These are phyloP conservation scores for Coreoperca whiteheadi DNA, from an alignment of 2,113 vertebrate genomes.

Conservation along the genomic window DNA sequence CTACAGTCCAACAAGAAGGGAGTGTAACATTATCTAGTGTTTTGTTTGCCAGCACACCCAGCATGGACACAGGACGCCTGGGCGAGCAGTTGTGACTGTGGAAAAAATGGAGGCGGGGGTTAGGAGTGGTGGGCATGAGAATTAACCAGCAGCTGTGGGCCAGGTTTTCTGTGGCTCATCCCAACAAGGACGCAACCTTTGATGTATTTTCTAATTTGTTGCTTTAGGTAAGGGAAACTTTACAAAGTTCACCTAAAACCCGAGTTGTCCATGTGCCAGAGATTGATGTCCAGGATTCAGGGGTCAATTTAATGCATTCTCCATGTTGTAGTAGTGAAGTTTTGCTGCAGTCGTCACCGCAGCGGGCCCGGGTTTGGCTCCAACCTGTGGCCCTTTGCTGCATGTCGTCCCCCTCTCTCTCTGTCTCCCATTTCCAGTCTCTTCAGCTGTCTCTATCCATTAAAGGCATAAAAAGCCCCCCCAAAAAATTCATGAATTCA, in stretches of 20 bases:
- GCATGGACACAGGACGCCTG: constrained; percentile 41
- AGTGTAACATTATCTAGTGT: constrained; percentile 48
- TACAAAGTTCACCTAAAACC: background rate
- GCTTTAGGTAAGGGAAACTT: background rate
- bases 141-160: constrained; percentile 33
- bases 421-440: too few species aligned
- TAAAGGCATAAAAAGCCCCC: too few species aligned
- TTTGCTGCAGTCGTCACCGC: too few species aligned
- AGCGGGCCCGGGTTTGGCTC: too few species aligned
- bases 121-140: constrained; percentile 28
- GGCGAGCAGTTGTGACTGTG: constrained; percentile 41
- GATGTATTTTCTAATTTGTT: constrained; percentile 16
- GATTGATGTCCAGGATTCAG: constrained; percentile 9
- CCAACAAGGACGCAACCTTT: constrained; percentile 20
- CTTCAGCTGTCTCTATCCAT: too few species aligned
- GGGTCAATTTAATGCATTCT: constrained; percentile 26
- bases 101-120: constrained; percentile 41
- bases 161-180: constrained; percentile 30
- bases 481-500: too few species aligned
- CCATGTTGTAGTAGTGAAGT: background rate
- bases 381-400: too few species aligned
- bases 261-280: background rate
- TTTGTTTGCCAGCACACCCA: constrained; percentile 59
- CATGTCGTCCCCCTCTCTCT: too few species aligned
- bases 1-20: constrained; percentile 42